Evolutionary conservation across 2,888 invertebrate genomes (phyloP).

Genomic region (Thalpophila matura): DNA sequence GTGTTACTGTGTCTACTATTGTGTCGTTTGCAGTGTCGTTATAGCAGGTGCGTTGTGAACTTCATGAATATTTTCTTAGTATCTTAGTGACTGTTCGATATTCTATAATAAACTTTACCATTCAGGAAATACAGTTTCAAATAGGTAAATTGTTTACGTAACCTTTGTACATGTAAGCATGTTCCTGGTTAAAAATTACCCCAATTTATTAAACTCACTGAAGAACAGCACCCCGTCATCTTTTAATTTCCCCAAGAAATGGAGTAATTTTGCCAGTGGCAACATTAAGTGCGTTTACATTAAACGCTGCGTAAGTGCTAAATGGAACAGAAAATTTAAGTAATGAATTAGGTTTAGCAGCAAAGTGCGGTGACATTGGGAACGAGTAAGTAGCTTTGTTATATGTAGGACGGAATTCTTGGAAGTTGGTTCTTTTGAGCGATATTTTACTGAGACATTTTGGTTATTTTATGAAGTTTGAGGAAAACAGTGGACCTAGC

Average conservation of each 20-base stretch:
- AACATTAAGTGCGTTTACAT: constrained; percentile 48
- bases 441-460: too few species aligned
- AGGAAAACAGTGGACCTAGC: too few species aligned
- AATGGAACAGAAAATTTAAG: constrained; percentile 53
- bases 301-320: constrained; percentile 49
- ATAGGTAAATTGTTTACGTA: too few species aligned
- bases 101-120: too few species aligned
- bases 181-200: background rate
- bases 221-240: constrained; percentile 3
- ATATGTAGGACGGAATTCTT: background rate
- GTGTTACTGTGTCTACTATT: too few species aligned
- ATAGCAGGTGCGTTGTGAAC: too few species aligned
- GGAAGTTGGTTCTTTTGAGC: background rate
- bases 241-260: constrained; percentile 22
- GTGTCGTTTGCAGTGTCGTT: too few species aligned
- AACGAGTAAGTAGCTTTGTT: background rate
- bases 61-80: too few species aligned
- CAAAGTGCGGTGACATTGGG: constrained; percentile 12
- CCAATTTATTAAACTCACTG: background rate
- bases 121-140: too few species aligned
- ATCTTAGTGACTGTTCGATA: too few species aligned
- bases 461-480: too few species aligned
- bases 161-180: too few species aligned
- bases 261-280: constrained; percentile 11
- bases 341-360: constrained; percentile 56